Conservation (phyloP, 1,140 invertebrate species). For the Homalodisca vitripennis region DNA sequence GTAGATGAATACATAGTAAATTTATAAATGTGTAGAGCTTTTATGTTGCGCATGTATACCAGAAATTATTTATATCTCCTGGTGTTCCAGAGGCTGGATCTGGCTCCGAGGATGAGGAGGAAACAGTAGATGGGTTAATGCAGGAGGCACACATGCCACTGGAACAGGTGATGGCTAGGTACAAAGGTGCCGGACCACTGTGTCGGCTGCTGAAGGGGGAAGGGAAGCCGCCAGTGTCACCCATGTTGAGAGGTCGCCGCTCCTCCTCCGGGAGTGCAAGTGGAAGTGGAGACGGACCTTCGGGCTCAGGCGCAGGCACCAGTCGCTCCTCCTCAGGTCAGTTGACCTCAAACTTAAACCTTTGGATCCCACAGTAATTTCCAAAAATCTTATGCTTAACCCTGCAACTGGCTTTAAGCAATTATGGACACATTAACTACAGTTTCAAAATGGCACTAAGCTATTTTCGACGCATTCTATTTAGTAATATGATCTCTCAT, state of each 20-base stretch:
- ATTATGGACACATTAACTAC: too few species aligned
- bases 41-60: too few species aligned
- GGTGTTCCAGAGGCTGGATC: conserved; percentile 7
- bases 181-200: conserved; percentile 41
- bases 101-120: conserved; percentile 47
- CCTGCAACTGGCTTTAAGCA: too few species aligned
- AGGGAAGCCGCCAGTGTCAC: conserved; percentile 47
- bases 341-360: too few species aligned
- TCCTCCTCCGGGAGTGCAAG: background rate
- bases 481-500: too few species aligned
- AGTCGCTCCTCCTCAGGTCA: conserved; percentile 1
- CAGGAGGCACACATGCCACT: conserved; percentile 85
- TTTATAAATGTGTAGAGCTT: too few species aligned
- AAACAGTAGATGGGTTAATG: conserved; percentile 69
- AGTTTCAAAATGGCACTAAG: too few species aligned
- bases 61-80: too few species aligned
- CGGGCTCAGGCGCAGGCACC: background rate
- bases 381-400: too few species aligned
- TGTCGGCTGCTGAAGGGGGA: conserved; percentile 1
- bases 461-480: too few species aligned
- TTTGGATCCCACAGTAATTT: too few species aligned
- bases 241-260: conserved; percentile 46
- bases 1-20: too few species aligned
- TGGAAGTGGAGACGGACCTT: conserved; percentile 17
- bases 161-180: conserved; percentile 69